Evolutionary conservation across 2,113 vertebrate genomes (phyloP).

Genomic region (Perognathus longimembris): DNA sequence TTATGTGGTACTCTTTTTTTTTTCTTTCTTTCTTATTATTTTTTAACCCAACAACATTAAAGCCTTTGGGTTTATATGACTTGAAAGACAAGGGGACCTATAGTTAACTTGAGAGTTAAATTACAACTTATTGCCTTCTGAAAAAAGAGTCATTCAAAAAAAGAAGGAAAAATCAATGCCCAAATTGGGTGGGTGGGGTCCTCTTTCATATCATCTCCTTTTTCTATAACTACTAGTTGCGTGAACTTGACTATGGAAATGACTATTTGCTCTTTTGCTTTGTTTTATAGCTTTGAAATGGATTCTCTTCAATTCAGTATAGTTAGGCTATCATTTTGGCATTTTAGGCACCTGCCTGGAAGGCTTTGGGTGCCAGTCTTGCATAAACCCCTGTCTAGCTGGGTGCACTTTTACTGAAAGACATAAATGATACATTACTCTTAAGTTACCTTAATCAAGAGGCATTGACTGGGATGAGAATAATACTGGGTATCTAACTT

Average conservation of each 20-base stretch:
- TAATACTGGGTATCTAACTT: neutral
- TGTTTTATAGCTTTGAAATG: conserved; percentile 18
- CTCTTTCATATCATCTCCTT: neutral
- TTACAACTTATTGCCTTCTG: conserved; percentile 62
- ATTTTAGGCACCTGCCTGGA: neutral
- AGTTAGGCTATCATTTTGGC: neutral
- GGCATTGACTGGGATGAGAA: neutral
- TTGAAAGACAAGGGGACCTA: conserved; percentile 53
- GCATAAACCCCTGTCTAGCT: neutral
- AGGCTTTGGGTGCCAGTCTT: neutral
- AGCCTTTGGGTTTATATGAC: conserved; percentile 42
- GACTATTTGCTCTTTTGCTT: conserved; percentile 5
- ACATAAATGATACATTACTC: neutral
- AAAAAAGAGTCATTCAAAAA: conserved; percentile 17
- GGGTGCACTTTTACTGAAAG: neutral
- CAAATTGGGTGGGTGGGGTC: neutral
- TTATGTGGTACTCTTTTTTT: neutral
- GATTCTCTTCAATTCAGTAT: neutral
- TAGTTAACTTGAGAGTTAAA: conserved; percentile 73
- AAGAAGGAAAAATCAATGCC: neutral
- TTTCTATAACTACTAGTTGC: conserved; percentile 16
- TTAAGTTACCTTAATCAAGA: neutral
- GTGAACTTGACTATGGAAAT: conserved; percentile 1
- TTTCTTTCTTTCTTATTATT: neutral
- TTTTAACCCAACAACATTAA: neutral